Conservation (phyloP, 2,888 invertebrate genomes). For the Erebia ligea region DNA sequence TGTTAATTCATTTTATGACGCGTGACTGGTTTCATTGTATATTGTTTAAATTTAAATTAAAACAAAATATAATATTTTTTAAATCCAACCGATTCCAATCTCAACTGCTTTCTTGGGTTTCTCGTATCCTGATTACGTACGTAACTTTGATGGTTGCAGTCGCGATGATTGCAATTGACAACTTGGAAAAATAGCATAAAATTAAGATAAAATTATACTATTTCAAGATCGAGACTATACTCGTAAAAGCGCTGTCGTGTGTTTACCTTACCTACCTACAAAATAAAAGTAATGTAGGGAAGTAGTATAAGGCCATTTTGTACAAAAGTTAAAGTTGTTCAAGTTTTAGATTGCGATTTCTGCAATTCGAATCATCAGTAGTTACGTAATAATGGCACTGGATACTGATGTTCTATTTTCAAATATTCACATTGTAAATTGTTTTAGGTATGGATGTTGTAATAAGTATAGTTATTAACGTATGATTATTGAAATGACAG, state of each 20-base stretch:
- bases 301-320: too few species aligned
- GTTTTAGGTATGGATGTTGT: conserved; percentile 76
- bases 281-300: too few species aligned
- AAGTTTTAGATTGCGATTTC: neutral
- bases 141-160: conserved; percentile 10
- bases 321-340: too few species aligned
- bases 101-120: conserved; percentile 48
- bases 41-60: conserved; percentile 52
- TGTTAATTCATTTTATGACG: conserved; percentile 73
- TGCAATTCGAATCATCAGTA: neutral
- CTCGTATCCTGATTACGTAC: conserved; percentile 4
- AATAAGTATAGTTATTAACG: conserved; percentile 78
- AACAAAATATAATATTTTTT: conserved; percentile 45
- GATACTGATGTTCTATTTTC: conserved; percentile 2
- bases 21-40: conserved; percentile 71
- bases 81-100: conserved; percentile 45
- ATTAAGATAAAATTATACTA: too few species aligned
- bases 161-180: neutral
- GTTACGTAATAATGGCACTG: conserved; percentile 9
- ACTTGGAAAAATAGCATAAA: too few species aligned
- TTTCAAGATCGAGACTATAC: too few species aligned
- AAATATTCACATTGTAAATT: conserved; percentile 64
- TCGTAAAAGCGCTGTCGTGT: too few species aligned
- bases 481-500: conserved; percentile 78
- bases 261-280: too few species aligned